Percentiles rank a stretch among this genome's conserved stretches.
Conservation (phyloP, 2,113 vertebrate species). For the Lampris incognitus region DNA sequence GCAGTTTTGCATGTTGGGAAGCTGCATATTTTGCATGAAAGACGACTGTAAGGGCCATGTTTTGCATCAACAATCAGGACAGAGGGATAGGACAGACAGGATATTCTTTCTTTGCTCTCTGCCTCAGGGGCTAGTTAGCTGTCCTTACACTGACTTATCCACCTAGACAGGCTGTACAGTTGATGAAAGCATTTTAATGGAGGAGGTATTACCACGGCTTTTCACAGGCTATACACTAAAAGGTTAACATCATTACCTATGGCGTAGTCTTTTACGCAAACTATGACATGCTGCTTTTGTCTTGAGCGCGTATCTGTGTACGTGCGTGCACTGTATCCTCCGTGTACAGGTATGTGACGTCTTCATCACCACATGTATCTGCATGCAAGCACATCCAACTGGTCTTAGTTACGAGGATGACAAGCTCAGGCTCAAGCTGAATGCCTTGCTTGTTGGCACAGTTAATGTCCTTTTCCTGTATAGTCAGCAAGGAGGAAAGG, state of each 20-base stretch:
- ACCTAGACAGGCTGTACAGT: constrained; percentile 1
- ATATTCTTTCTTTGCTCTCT: constrained; percentile 12
- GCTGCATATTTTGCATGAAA: constrained; percentile 65
- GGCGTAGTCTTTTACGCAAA: not conserved
- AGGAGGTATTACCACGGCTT: constrained; percentile 2
- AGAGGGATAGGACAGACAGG: constrained; percentile 29
- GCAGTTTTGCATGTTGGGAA: constrained; percentile 62
- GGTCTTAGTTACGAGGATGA: not conserved
- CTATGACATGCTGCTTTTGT: constrained; percentile 2
- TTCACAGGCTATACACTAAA: not conserved
- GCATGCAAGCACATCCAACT: too few relatives aligned
- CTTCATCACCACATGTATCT: too few relatives aligned
- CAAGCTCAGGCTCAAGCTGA: constrained; percentile 52
- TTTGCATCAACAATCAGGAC: constrained; percentile 61
- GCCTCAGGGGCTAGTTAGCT: not conserved
- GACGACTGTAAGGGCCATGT: constrained; percentile 20
- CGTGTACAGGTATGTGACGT: not conserved
- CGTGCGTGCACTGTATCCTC: not conserved
- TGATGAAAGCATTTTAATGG: constrained; percentile 29
- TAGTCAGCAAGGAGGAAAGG: constrained; percentile 65
- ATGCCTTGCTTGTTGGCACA: constrained; percentile 73
- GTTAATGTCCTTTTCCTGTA: constrained; percentile 80
- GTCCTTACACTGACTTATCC: constrained; percentile 7
- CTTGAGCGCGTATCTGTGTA: constrained; percentile 2
- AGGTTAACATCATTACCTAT: constrained; percentile 12